phyloP scores from a whole-genome alignment of 2,888 invertebrate species.

The Ethmia dodecea region DNA sequence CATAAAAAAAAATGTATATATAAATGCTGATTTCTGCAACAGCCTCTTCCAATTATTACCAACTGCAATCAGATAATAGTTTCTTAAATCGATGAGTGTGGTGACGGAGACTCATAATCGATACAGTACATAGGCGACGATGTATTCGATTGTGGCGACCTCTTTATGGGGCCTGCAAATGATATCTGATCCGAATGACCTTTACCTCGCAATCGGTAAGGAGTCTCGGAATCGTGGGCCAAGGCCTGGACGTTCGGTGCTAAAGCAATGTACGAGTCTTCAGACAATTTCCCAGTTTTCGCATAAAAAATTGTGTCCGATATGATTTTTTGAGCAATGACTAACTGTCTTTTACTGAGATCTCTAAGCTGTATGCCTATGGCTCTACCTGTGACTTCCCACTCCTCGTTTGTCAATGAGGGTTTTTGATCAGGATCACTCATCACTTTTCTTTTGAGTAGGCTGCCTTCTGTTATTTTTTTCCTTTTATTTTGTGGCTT shows the following conservation, averaged over 20 bases:
- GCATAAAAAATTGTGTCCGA: constrained; percentile 9
- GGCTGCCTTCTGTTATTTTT: background rate
- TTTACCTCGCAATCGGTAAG: background rate
- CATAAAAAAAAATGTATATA: too few relatives aligned
- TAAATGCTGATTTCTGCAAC: too few relatives aligned
- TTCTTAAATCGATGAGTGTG: too few relatives aligned
- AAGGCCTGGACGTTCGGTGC: background rate
- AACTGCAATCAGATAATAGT: too few relatives aligned
- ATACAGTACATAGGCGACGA: background rate
- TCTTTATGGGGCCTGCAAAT: background rate
- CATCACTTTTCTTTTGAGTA: background rate
- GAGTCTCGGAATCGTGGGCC: background rate
- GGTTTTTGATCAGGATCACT: background rate
- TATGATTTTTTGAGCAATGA: constrained; percentile 8
- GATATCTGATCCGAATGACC: background rate
- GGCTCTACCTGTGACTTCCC: constrained; percentile 7
- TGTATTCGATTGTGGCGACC: background rate
- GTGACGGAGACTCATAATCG: background rate
- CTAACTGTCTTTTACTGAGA: constrained; percentile 1
- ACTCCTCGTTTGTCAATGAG: constrained; percentile 1
- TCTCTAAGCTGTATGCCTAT: constrained; percentile 9
- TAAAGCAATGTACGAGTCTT: constrained; percentile 1
- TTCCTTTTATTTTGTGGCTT: background rate
- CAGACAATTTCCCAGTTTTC: constrained; percentile 4
- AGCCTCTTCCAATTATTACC: too few relatives aligned